Conservation (phyloP, 2,888 invertebrate species). For the Dolomedes plantarius region DNA sequence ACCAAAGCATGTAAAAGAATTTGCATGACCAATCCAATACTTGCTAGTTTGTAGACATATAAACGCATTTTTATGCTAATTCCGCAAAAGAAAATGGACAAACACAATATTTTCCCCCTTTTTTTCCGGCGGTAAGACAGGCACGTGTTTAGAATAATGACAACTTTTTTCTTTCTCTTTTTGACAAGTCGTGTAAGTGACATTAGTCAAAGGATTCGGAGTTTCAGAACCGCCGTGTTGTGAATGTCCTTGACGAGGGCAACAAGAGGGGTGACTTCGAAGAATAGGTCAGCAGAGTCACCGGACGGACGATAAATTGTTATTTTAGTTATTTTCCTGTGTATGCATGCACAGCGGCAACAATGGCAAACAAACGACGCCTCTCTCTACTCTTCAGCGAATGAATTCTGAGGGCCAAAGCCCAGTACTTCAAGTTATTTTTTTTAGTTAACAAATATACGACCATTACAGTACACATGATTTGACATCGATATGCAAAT, state of each 20-base stretch:
- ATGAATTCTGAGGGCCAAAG: too few species aligned
- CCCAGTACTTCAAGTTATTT: too few species aligned
- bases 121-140: neutral
- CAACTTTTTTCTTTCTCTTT: neutral
- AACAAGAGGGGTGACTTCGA: neutral
- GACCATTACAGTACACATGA: too few species aligned
- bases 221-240: neutral
- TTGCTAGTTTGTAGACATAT: neutral
- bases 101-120: too few species aligned
- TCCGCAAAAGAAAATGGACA: neutral
- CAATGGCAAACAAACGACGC: too few species aligned
- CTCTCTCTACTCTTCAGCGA: too few species aligned
- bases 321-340: neutral
- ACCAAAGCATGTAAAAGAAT: neutral
- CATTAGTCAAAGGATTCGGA: neutral
- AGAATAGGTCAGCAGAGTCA: neutral
- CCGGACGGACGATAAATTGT: neutral
- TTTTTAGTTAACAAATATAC: too few species aligned
- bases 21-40: neutral
- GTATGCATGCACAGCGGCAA: too few species aligned
- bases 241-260: neutral
- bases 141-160: neutral
- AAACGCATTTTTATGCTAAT: neutral
- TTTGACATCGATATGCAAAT: too few species aligned
- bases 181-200: neutral